phyloP scores from a whole-genome alignment of 30 jellyfish, hydroid and myxozoan species.

The Morbakka virulenta region DNA sequence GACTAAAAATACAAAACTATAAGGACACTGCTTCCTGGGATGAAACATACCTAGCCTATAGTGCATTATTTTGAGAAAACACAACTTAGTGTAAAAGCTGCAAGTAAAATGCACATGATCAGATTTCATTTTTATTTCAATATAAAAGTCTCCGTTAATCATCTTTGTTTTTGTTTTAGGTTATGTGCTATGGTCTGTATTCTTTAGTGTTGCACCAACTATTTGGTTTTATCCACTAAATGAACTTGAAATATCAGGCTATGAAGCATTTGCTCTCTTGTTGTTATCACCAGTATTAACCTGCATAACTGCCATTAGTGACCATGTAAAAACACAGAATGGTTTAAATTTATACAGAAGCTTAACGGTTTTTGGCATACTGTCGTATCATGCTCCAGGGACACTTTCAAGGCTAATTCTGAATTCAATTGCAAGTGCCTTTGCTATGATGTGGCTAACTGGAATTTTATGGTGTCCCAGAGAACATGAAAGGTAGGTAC shows the following conservation, averaged over 20 bases:
- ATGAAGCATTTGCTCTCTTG: conserved; percentile 59
- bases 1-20: too few relatives aligned
- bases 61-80: too few relatives aligned
- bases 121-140: too few relatives aligned
- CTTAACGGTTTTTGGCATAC: conserved; percentile 20
- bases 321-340: conserved; percentile 9
- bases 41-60: too few relatives aligned
- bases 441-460: conserved; percentile 68
- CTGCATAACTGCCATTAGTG: conserved; percentile 20
- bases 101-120: too few relatives aligned
- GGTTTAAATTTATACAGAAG: conserved; percentile 26
- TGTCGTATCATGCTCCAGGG: conserved; percentile 62
- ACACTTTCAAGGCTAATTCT: conserved; percentile 40
- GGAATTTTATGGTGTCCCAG: conserved; percentile 40
- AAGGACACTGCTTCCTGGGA: too few relatives aligned
- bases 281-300: conserved; percentile 59
- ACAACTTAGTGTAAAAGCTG: too few relatives aligned
- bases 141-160: too few relatives aligned
- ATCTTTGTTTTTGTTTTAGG: conserved; percentile 10
- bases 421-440: conserved; percentile 32
- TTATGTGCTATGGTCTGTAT: conserved; percentile 58
- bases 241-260: conserved; percentile 56
- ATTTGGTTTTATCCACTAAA: conserved; percentile 70
- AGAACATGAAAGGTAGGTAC: conserved; percentile 22
- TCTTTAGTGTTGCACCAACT: conserved; percentile 68